Conservation (phyloP, 2,888 invertebrate species). For the Notodonta dromedarius region DNA sequence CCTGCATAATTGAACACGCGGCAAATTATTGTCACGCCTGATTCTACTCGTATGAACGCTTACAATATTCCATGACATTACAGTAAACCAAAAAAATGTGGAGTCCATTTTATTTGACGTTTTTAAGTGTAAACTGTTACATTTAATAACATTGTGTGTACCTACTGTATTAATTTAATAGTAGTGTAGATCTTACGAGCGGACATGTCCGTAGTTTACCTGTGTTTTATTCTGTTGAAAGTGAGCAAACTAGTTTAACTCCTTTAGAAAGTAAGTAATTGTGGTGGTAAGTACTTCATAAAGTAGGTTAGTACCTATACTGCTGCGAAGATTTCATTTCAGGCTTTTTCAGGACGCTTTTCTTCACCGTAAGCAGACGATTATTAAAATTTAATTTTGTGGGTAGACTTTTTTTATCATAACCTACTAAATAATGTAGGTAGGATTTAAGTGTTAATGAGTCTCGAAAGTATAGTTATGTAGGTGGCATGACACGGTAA, state of each 20-base stretch:
- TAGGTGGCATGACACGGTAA: neutral
- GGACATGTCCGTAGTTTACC: too few relatives aligned
- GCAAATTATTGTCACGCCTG: constrained; percentile 78
- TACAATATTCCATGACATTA: constrained; percentile 52
- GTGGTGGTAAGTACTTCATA: too few relatives aligned
- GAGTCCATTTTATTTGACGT: neutral
- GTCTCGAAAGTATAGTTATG: constrained; percentile 1
- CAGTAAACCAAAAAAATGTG: constrained; percentile 10
- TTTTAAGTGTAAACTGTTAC: neutral
- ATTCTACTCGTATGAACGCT: constrained; percentile 53
- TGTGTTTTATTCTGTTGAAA: too few relatives aligned
- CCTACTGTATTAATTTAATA: too few relatives aligned
- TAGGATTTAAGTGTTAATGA: neutral
- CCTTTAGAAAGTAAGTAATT: too few relatives aligned
- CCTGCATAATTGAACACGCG: constrained; percentile 81
- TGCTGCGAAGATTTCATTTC: too few relatives aligned
- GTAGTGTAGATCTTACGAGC: too few relatives aligned
- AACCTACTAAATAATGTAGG: neutral
- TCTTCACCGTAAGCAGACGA: neutral
- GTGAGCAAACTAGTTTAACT: too few relatives aligned
- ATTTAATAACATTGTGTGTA: neutral
- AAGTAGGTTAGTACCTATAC: too few relatives aligned
- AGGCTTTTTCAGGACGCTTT: neutral
- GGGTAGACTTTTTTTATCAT: neutral
- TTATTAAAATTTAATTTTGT: neutral